Evolutionary conservation across 1,140 invertebrate species (phyloP).

Genomic region (Lepidurus arcticus): DNA sequence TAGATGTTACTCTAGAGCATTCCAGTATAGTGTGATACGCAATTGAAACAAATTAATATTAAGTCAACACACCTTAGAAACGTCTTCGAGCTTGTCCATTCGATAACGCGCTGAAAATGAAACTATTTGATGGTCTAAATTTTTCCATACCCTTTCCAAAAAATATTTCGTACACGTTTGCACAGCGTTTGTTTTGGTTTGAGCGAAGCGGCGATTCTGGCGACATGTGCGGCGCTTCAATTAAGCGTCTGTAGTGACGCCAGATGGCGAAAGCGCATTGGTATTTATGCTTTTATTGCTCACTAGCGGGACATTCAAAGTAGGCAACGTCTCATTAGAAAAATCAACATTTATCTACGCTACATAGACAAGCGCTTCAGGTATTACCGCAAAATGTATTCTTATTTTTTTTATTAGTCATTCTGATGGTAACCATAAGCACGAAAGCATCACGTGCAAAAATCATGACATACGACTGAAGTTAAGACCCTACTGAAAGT

Average conservation of each 20-base stretch:
- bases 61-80: background rate
- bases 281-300: too few relatives aligned
- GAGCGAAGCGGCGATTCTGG: too few relatives aligned
- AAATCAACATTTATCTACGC: too few relatives aligned
- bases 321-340: too few relatives aligned
- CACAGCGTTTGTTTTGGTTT: background rate
- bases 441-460: constrained; percentile 17
- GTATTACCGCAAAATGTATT: background rate
- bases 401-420: background rate
- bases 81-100: constrained; percentile 3
- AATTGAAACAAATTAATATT: background rate
- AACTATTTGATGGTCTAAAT: background rate
- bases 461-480: background rate
- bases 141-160: background rate
- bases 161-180: background rate
- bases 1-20: background rate
- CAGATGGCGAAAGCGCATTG: too few relatives aligned
- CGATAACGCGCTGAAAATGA: background rate
- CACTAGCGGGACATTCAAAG: too few relatives aligned
- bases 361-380: too few relatives aligned
- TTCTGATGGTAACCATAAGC: constrained; percentile 6
- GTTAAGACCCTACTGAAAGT: background rate
- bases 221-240: too few relatives aligned
- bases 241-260: too few relatives aligned
- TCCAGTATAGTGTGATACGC: background rate